Base-by-base conservation (phyloP, 2,888 invertebrate genomes). In the Polydrusus pterygomalis region DNA sequence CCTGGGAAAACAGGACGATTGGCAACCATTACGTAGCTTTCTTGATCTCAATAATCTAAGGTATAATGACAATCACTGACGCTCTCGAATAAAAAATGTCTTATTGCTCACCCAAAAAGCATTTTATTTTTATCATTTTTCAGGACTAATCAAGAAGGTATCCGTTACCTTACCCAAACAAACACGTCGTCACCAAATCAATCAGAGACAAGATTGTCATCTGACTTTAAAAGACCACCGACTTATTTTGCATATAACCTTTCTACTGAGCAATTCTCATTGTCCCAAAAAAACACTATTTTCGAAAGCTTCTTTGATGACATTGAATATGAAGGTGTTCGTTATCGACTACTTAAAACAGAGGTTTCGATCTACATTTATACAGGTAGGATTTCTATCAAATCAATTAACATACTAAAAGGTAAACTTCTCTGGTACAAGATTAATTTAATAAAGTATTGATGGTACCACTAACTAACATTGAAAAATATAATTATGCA, bases 341-440 rank as follows among this genome's bases (percentile, higher is more conserved):
- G 69, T 0, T 40, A 81, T 18, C 45, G 45, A 18, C 51, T 82
- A 5, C 17, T 83, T 1, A 83, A 83, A 78, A 79, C 79, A 5
- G 34, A 81, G 8, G 63, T 81, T n/a, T 76, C 81, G 0, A 80
- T 84, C 38, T 82, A 80, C 58, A 87, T 93, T 65, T 93, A 93
- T 88, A 89, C 89, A 0, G 82, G 34, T 34, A 34, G n/a, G n/a
- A n/a, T n/a, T n/a, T n/a, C n/a, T n/a, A n/a, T n/a, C n/a, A n/a
- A n/a, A n/a, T n/a, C n/a, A n/a, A n/a, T n/a, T n/a, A n/a, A n/a
- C n/a, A n/a, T n/a, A n/a, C n/a, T n/a, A n/a, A n/a, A n/a, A n/a
- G n/a, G n/a, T n/a, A n/a, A n/a, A n/a, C n/a, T n/a, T n/a, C n/a
- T n/a, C n/a, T n/a, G n/a, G n/a, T n/a, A n/a, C n/a, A n/a, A n/a